Conservation (phyloP, 2,888 invertebrate species). For the Eumerus sabulonum region DNA sequence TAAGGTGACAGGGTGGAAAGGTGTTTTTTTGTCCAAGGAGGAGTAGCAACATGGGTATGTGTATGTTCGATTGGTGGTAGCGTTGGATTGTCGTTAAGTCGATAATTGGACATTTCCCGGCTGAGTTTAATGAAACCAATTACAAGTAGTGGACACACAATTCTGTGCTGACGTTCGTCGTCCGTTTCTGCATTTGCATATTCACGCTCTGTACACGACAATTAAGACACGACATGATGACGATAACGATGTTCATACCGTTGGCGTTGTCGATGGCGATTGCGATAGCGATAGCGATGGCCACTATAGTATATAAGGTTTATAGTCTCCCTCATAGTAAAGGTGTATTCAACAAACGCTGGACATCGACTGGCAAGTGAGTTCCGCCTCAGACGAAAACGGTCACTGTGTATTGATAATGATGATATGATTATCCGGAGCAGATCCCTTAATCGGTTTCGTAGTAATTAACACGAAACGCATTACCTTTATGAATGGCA, state of each 20-base stretch:
- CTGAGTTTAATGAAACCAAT: slow-evolving; percentile 70
- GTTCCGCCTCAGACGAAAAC: slow-evolving; percentile 41
- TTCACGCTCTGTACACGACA: slow-evolving; percentile 26
- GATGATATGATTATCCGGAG: slow-evolving; percentile 68
- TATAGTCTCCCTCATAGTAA: no score
- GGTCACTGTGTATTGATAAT: slow-evolving; percentile 58
- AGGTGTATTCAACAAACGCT: no score
- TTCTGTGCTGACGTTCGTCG: slow-evolving; percentile 51
- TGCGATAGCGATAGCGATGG: background rate
- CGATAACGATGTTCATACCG: background rate
- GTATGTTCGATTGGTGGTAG: slow-evolving; percentile 7
- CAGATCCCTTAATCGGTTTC: slow-evolving; percentile 68
- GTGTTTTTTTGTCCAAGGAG: slow-evolving; percentile 1
- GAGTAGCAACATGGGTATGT: slow-evolving; percentile 36
- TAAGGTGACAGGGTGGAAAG: background rate
- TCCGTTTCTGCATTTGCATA: slow-evolving; percentile 56
- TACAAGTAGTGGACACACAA: slow-evolving; percentile 69
- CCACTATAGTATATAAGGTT: no score
- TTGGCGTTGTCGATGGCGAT: slow-evolving; percentile 2
- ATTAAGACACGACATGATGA: slow-evolving; percentile 51
- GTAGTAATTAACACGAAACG: slow-evolving; percentile 62
- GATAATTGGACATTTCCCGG: slow-evolving; percentile 68
- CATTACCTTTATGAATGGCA: slow-evolving; percentile 61
- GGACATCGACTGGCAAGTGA: slow-evolving; percentile 17
- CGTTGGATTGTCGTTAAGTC: slow-evolving; percentile 69